phyloP scores from a whole-genome alignment of 2,113 vertebrate genomes.

The Henicopernis longicauda region DNA sequence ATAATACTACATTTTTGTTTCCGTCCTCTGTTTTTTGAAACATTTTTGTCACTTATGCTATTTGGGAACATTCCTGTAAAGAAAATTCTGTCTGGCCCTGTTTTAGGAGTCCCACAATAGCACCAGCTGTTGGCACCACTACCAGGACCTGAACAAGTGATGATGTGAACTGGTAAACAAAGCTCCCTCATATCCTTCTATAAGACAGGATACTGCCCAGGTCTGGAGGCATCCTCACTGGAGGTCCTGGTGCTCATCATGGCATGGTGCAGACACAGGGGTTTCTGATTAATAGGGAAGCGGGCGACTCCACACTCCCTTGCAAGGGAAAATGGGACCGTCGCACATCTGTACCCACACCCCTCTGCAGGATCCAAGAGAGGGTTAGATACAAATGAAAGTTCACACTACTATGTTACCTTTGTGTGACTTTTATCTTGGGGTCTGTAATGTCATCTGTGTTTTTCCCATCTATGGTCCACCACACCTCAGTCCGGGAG shows the following conservation, averaged over 20 bases:
- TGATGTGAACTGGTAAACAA: not conserved
- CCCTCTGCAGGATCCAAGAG: not conserved
- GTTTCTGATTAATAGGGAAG: not conserved
- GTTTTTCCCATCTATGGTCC: conserved; percentile 85
- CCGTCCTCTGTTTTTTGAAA: not conserved
- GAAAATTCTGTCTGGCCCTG: not conserved
- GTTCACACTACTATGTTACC: not conserved
- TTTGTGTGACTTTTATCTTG: conserved; percentile 65
- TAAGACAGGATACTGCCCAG: not conserved
- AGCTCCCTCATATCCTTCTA: not conserved
- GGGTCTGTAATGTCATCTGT: conserved; percentile 68
- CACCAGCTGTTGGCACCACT: not conserved
- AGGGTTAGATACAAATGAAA: not conserved
- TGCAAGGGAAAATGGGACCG: not conserved
- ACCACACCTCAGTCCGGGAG: conserved; percentile 82
- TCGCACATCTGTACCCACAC: not conserved
- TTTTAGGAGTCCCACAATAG: not conserved
- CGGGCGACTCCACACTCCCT: not conserved
- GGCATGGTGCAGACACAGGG: not conserved
- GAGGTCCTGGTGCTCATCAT: not conserved
- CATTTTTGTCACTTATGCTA: not conserved
- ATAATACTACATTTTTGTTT: not conserved
- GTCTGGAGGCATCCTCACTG: not conserved
- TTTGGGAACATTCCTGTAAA: not conserved
- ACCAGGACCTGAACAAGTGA: not conserved